Conservation (phyloP, 1,140 invertebrate genomes). For the Goniozus legneri region DNA sequence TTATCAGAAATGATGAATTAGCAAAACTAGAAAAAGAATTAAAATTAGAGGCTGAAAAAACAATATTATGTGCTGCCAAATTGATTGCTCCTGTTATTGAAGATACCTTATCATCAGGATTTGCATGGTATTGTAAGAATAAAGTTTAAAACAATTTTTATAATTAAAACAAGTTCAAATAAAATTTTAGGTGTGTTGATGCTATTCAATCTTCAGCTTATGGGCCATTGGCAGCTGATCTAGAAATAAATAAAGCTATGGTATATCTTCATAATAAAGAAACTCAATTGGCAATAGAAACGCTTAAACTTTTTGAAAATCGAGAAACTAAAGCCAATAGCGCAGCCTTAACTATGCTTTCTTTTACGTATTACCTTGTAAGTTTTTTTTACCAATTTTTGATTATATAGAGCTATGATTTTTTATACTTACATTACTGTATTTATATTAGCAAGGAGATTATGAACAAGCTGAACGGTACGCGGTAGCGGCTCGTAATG, state of each 20-base stretch:
- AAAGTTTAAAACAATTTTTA: constrained; percentile 1
- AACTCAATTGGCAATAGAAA: constrained; percentile 78
- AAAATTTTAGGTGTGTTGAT: constrained; percentile 65
- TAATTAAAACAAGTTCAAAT: background rate
- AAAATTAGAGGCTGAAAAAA: constrained; percentile 76
- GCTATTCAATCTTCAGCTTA: constrained; percentile 78
- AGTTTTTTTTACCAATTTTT: constrained; percentile 31
- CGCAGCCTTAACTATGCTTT: constrained; percentile 85
- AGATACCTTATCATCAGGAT: constrained; percentile 71
- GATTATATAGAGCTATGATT: constrained; percentile 5
- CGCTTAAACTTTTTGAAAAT: constrained; percentile 85
- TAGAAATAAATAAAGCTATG: constrained; percentile 92
- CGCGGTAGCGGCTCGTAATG: constrained; percentile 70
- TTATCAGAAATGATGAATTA: constrained; percentile 77
- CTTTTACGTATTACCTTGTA: constrained; percentile 85
- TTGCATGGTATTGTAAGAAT: constrained; percentile 39
- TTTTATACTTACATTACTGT: constrained; percentile 2
- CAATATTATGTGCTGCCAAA: constrained; percentile 86
- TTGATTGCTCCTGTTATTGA: constrained; percentile 86
- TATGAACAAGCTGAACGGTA: constrained; percentile 80
- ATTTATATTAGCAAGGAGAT: constrained; percentile 70
- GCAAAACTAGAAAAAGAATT: constrained; percentile 72
- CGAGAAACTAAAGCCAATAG: constrained; percentile 81
- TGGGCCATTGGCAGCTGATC: constrained; percentile 75
- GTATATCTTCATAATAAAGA: constrained; percentile 85